These are phyloP conservation scores for Beris chalybata DNA, from an alignment of 2,888 invertebrate genomes.

Conservation along the genomic window DNA sequence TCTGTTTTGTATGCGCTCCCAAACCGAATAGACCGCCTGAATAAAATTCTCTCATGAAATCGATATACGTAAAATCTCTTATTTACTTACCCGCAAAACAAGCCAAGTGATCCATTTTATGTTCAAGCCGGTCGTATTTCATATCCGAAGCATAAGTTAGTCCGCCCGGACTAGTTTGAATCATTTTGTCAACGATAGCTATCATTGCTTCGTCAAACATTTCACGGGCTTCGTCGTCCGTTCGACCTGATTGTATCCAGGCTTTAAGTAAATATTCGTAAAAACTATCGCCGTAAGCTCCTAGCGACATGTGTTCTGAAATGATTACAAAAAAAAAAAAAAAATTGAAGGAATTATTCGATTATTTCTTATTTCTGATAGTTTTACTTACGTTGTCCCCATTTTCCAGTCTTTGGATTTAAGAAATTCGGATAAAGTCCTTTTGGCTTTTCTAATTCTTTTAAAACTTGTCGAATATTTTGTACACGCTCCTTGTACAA, in stretches of 20 bases:
- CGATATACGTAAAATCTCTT: background rate
- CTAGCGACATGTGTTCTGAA: slow-evolving; percentile 92
- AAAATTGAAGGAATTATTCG: slow-evolving; percentile 32
- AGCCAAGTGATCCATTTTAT: slow-evolving; percentile 98
- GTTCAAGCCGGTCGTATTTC: slow-evolving; percentile 89
- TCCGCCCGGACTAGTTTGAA: slow-evolving; percentile 78
- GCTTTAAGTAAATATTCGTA: slow-evolving; percentile 98
- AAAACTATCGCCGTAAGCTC: slow-evolving; percentile 97
- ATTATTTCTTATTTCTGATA: background rate
- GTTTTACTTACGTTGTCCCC: slow-evolving; percentile 88
- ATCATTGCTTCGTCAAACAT: slow-evolving; percentile 96
- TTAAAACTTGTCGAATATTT: slow-evolving; percentile 81
- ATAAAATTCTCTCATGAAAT: slow-evolving; percentile 1
- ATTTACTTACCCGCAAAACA: slow-evolving; percentile 82
- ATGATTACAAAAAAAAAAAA: slow-evolving; percentile 21
- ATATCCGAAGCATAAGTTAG: slow-evolving; percentile 88
- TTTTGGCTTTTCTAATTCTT: slow-evolving; percentile 84
- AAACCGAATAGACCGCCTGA: slow-evolving; percentile 93
- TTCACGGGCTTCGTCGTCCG: slow-evolving; percentile 77
- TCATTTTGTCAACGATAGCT: slow-evolving; percentile 80
- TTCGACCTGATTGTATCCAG: slow-evolving; percentile 81
- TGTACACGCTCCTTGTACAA: slow-evolving; percentile 87
- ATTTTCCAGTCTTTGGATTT: slow-evolving; percentile 92
- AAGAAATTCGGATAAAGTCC: slow-evolving; percentile 97
- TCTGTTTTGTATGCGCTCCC: slow-evolving; percentile 78